Evolutionary conservation across 1,140 invertebrate genomes (phyloP), one percentile per base, ranked within the genome.

Genomic region (Pinna nobilis): DNA sequence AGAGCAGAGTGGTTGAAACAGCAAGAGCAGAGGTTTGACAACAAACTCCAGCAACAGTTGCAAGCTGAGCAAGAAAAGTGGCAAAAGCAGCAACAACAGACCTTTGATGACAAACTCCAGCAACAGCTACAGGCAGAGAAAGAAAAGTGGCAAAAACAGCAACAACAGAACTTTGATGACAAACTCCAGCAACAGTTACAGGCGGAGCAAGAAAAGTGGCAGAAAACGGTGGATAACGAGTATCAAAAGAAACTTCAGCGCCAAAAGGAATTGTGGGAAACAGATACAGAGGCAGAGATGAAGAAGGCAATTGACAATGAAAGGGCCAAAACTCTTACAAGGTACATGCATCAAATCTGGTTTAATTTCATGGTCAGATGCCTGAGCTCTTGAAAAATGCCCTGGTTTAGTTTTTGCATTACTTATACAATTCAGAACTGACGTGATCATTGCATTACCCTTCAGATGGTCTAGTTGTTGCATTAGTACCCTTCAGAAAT

Each of bases 151-250:
- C 30, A 32, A 60, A 66, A 59, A 32, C 50, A 59, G 6, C 60
- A 60, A 28, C 57, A 60, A 28, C 20, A 44, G 1, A 50, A 61
- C 1, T 35, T 70, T 37, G 67, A 70, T 11, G 74, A 61, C 1
- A 55, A 74, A 41, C 53, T 78, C 11, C 39, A 75, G 25, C 35
- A 61, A 30, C 61, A 74, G 53, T 20, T 75, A 2, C 41, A 69
- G 13, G 39, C 61, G 50, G 77, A 74, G 32, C 70, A 70, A 55
- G 57, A 74, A 6, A 61, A 68, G 30, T 70, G 67, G 39, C 63
- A 71, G 51, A 74, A 63, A 35, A 47, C 20, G 20, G 33, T 37
- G 28, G 66, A 69, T 11, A 49, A 57, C 3, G 39, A 47, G 15
- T 23, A n/a, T n/a, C 39, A 68, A 47, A 37, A 69, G 35, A 41